These are phyloP conservation scores for Sebastes miniatus DNA, from an alignment of 2,797 vertebrate genomes.

Conservation along the genomic window DNA sequence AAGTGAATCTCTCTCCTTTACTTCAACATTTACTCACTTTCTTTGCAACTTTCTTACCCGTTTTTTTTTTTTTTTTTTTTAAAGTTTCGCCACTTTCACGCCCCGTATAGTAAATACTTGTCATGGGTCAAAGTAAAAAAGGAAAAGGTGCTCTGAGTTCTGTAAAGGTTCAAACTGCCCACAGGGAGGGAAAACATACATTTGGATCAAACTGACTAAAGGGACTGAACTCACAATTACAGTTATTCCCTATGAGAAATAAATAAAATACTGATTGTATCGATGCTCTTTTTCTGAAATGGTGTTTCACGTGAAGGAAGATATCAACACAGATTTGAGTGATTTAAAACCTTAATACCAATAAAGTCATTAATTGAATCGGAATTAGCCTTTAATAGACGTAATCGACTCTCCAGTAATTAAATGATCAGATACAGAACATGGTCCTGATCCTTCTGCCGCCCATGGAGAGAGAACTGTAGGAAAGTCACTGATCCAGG, in stretches of 20 bases:
- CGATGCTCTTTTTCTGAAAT: neutral
- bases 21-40: neutral
- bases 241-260: neutral
- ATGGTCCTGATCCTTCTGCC: neutral
- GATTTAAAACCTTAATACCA: neutral
- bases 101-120: neutral
- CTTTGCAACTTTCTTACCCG: neutral
- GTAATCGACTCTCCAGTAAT: neutral
- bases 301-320: neutral
- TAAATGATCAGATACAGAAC: neutral
- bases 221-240: neutral
- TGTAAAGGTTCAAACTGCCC: constrained; percentile 25
- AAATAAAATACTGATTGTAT: neutral
- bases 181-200: neutral
- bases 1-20: neutral
- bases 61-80: too few species aligned
- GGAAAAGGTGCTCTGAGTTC: constrained; percentile 1
- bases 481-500: neutral
- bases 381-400: neutral
- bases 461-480: neutral
- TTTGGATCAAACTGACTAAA: constrained; percentile 26
- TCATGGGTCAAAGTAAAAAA: neutral
- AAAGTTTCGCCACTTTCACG: rapidly evolving
- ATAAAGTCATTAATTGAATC: neutral
- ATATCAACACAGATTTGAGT: neutral